Evolutionary conservation across 2,113 vertebrate genomes (phyloP).

Genomic region (Etheostoma cragini): DNA sequence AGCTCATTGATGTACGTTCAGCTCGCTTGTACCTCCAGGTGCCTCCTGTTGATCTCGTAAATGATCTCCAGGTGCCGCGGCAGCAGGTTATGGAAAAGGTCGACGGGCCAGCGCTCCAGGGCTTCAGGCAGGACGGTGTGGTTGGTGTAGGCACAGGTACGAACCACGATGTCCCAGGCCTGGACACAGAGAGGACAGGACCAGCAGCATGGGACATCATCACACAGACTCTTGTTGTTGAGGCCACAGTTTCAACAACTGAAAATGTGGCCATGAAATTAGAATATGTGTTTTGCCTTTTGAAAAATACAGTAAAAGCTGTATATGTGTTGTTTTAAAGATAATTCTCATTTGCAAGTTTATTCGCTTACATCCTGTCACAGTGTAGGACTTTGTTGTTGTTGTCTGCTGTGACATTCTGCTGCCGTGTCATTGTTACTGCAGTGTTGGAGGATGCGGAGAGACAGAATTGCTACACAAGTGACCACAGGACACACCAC

Average conservation of each 20-base stretch:
- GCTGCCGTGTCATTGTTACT: not conserved
- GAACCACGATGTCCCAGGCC: slow-evolving; percentile 90
- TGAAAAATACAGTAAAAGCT: not conserved
- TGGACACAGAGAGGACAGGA: slow-evolving; percentile 55
- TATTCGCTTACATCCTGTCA: not conserved
- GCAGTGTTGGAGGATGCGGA: not conserved
- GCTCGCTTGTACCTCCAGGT: slow-evolving; percentile 85
- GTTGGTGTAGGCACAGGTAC: slow-evolving; percentile 94
- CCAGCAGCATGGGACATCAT: not conserved
- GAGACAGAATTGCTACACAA: not conserved
- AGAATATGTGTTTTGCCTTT: not conserved
- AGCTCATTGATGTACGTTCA: not conserved
- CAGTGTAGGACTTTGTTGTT: not conserved
- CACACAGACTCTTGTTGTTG: not conserved
- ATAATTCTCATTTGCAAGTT: not conserved
- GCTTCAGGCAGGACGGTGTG: slow-evolving; percentile 94
- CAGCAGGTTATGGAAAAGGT: slow-evolving; percentile 88
- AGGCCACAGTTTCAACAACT: not conserved
- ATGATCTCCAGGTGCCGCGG: slow-evolving; percentile 92
- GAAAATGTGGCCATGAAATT: not conserved
- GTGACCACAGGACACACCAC: not conserved
- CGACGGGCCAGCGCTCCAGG: slow-evolving; percentile 92
- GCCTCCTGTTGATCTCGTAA: slow-evolving; percentile 92
- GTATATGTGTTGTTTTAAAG: not conserved
- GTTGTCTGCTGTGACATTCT: not conserved